Conservation (phyloP, 2,113 vertebrate species). For the Macrotis lagotis region DNA sequence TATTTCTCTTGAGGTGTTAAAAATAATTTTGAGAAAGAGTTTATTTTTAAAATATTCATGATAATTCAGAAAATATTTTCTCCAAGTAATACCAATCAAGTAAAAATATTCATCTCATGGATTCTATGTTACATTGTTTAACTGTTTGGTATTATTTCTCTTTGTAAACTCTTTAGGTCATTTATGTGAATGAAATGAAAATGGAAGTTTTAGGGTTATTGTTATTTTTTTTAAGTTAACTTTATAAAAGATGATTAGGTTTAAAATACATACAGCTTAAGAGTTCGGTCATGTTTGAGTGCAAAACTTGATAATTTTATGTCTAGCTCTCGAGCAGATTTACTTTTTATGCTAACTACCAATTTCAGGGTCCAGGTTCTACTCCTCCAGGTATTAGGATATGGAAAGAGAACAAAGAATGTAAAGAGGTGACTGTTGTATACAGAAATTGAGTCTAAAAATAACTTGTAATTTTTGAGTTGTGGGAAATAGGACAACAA, state of each 20-base stretch:
- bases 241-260: constrained; percentile 24
- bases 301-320: constrained; percentile 38
- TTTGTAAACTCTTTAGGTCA: neutral
- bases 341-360: constrained; percentile 44
- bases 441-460: constrained; percentile 13
- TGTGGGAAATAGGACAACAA: neutral
- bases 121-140: neutral
- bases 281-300: constrained; percentile 1
- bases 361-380: constrained; percentile 55
- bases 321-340: constrained; percentile 18
- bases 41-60: neutral
- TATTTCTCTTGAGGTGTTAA: neutral
- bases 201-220: neutral
- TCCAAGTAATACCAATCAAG: neutral
- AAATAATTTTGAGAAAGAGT: neutral
- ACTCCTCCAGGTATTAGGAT: constrained; percentile 49
- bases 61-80: neutral
- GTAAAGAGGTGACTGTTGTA: constrained; percentile 45
- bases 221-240: neutral
- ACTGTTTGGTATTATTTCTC: neutral
- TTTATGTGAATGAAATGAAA: constrained; percentile 55
- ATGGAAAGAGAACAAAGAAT: constrained; percentile 55
- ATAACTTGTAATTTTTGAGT: neutral
- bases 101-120: neutral
- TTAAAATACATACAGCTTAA: neutral